Evolutionary conservation across 2,113 vertebrate genomes (phyloP).

Genomic region (Atherinomorus stipes): DNA sequence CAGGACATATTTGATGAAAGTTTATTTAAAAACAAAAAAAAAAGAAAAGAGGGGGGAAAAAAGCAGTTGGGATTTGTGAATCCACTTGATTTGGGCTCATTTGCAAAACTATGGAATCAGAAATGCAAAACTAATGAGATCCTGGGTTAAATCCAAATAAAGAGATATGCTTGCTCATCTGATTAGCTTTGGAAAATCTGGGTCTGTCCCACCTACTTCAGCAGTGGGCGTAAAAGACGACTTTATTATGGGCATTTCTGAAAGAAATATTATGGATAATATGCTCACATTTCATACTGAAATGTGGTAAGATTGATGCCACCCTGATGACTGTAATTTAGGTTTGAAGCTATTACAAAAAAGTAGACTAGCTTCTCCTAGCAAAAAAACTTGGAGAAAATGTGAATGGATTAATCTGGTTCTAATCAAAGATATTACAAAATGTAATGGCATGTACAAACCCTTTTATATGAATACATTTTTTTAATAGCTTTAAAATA

Average conservation of each 20-base stretch:
- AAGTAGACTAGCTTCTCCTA: not conserved
- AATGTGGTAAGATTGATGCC: not conserved
- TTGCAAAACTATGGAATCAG: not conserved
- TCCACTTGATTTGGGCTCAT: not conserved
- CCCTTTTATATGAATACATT: too few relatives aligned
- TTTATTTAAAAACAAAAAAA: too few relatives aligned
- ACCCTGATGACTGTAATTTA: not conserved
- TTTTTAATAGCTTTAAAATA: too few relatives aligned
- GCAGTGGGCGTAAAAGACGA: too few relatives aligned
- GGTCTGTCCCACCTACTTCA: too few relatives aligned
- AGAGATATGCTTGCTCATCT: too few relatives aligned
- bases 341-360: not conserved
- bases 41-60: too few relatives aligned
- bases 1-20: slow-evolving; percentile 21
- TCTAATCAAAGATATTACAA: not conserved
- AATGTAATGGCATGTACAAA: not conserved
- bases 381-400: not conserved
- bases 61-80: too few relatives aligned
- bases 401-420: not conserved
- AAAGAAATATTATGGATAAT: too few relatives aligned
- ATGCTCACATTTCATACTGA: too few relatives aligned
- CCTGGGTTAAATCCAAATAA: not conserved
- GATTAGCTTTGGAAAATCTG: too few relatives aligned
- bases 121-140: not conserved
- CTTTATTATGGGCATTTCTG: too few relatives aligned